Conservation (phyloP, 2,113 vertebrate genomes). For the Hippocampus barbouri region DNA sequence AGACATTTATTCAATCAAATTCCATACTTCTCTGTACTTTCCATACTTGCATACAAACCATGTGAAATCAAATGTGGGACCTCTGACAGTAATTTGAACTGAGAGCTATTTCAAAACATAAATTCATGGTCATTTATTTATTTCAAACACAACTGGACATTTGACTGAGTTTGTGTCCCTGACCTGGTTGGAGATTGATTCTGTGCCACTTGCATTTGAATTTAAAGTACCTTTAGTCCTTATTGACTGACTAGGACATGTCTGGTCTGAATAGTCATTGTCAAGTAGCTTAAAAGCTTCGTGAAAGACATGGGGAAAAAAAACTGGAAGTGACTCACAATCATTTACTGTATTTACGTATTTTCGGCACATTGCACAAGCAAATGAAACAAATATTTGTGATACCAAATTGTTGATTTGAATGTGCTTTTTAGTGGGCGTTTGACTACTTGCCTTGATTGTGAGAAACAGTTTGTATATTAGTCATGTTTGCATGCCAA, state of each 20-base stretch:
- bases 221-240: neutral
- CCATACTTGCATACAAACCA: too few relatives aligned
- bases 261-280: neutral
- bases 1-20: too few relatives aligned
- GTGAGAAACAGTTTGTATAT: neutral
- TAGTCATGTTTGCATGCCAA: neutral
- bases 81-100: too few relatives aligned
- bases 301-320: neutral
- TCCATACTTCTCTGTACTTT: too few relatives aligned
- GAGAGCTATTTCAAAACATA: too few relatives aligned
- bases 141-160: too few relatives aligned
- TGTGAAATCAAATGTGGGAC: too few relatives aligned
- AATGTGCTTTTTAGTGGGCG: neutral
- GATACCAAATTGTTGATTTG: neutral
- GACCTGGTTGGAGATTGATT: neutral
- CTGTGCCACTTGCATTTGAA: neutral
- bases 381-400: neutral
- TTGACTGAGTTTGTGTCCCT: neutral
- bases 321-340: neutral
- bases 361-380: neutral
- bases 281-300: slow-evolving; percentile 1
- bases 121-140: too few relatives aligned
- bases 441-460: neutral
- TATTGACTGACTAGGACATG: neutral
- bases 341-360: neutral